These are phyloP conservation scores for Cataglyphis albicans DNA, from an alignment of 2,888 invertebrate genomes.

Conservation along the genomic window DNA sequence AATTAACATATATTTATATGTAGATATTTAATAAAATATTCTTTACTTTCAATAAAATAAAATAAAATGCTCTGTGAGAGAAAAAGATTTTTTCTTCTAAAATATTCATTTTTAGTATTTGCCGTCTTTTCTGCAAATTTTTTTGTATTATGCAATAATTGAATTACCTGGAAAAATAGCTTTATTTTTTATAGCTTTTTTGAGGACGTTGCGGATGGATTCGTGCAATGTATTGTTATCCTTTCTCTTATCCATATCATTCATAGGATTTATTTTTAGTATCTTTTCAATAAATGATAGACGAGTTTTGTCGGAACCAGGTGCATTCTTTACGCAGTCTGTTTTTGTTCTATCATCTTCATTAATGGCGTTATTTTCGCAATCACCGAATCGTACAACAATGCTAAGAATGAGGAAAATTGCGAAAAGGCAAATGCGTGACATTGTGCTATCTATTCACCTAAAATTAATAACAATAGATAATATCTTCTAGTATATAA, in stretches of 20 bases:
- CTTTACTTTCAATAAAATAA: neutral
- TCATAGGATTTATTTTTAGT: rapidly evolving
- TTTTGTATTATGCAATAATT: neutral
- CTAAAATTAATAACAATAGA: neutral
- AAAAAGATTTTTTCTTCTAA: neutral
- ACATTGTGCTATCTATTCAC: constrained; percentile 15
- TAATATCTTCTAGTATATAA: neutral
- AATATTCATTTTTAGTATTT: neutral
- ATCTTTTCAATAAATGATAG: neutral
- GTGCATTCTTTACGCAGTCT: neutral
- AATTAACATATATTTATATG: neutral
- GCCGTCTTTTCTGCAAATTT: neutral
- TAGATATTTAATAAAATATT: neutral
- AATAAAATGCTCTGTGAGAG: too few species aligned
- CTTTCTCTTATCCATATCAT: neutral
- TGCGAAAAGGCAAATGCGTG: neutral
- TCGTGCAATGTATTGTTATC: neutral
- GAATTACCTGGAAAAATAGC: constrained; percentile 23
- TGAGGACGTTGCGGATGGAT: neutral
- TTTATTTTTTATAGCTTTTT: neutral
- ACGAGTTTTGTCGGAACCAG: neutral
- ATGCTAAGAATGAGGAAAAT: constrained; percentile 11
- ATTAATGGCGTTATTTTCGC: neutral
- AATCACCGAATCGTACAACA: constrained; percentile 13
- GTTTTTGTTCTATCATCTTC: rapidly evolving